Percentiles rank a stretch among this genome's conserved stretches.
These are phyloP conservation scores for Camelus bactrianus DNA, from an alignment of 2,113 vertebrate genomes.

Conservation along the genomic window DNA sequence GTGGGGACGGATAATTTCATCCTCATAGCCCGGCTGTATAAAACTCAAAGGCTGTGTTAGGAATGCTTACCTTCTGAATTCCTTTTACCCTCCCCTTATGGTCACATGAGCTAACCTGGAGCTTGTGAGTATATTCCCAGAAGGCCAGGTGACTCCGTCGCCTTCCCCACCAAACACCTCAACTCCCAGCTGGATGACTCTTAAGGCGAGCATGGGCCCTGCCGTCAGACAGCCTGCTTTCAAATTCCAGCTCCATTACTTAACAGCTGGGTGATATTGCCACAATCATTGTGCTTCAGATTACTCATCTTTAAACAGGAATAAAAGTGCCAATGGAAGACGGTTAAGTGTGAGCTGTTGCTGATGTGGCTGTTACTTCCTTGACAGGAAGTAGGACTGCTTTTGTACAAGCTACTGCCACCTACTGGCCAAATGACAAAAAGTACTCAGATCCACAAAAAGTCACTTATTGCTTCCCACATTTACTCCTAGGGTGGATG, in stretches of 20 bases:
- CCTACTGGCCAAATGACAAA: neutral
- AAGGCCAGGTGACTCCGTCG: neutral
- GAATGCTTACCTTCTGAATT: neutral
- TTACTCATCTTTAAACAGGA: neutral
- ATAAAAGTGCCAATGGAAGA: neutral
- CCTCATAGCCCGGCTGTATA: neutral
- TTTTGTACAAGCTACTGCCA: neutral
- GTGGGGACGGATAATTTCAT: neutral
- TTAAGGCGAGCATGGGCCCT: neutral
- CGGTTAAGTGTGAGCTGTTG: neutral
- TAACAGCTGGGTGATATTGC: neutral
- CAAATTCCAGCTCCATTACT: neutral
- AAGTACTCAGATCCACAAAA: neutral
- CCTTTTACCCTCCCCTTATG: neutral
- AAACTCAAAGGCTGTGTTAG: neutral
- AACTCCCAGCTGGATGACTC: neutral
- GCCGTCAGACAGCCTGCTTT: neutral
- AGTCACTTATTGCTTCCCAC: neutral
- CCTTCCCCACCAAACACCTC: neutral
- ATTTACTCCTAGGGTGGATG: neutral
- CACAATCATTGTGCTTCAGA: neutral
- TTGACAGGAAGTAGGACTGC: neutral
- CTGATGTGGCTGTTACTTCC: neutral
- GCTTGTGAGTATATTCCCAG: neutral
- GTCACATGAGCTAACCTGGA: neutral